These are phyloP conservation scores for Bufotes viridis DNA, from an alignment of 2,797 vertebrate genomes.

Conservation along the genomic window DNA sequence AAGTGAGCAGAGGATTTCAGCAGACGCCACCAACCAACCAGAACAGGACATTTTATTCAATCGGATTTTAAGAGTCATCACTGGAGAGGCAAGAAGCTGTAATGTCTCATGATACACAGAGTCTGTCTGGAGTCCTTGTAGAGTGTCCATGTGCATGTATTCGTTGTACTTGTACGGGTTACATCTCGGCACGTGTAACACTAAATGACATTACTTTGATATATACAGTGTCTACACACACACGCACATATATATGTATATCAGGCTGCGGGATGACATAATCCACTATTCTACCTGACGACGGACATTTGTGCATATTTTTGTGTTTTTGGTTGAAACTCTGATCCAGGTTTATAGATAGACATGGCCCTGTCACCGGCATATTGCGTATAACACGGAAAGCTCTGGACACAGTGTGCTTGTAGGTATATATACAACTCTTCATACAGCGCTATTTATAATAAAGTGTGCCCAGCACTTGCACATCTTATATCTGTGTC, in stretches of 20 bases:
- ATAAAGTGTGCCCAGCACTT: conserved; percentile 41
- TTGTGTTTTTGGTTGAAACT: conserved; percentile 36
- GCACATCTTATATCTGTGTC: conserved; percentile 10
- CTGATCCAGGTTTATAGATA: not conserved
- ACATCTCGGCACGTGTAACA: conserved; percentile 36
- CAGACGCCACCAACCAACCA: conserved; percentile 10
- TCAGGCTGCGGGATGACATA: conserved; percentile 17
- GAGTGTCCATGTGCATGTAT: conserved; percentile 14
- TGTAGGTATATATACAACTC: conserved; percentile 49
- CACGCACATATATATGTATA: conserved; percentile 25
- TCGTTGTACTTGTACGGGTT: conserved; percentile 18
- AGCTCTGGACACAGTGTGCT: conserved; percentile 53
- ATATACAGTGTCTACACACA: conserved; percentile 36
- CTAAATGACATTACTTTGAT: conserved; percentile 27
- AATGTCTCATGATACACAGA: conserved; percentile 31
- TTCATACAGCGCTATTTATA: conserved; percentile 49
- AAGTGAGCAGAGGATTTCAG: not conserved
- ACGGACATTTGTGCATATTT: conserved; percentile 38
- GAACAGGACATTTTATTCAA: conserved; percentile 48
- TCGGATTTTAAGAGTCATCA: conserved; percentile 38
- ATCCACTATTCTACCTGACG: conserved; percentile 23
- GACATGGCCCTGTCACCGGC: not conserved
- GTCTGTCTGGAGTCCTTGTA: conserved; percentile 16
- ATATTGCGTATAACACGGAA: conserved; percentile 18
- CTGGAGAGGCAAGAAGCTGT: conserved; percentile 32